Base-by-base conservation (phyloP, 2,888 invertebrate genomes). In the Caenorhabditis plicata region DNA sequence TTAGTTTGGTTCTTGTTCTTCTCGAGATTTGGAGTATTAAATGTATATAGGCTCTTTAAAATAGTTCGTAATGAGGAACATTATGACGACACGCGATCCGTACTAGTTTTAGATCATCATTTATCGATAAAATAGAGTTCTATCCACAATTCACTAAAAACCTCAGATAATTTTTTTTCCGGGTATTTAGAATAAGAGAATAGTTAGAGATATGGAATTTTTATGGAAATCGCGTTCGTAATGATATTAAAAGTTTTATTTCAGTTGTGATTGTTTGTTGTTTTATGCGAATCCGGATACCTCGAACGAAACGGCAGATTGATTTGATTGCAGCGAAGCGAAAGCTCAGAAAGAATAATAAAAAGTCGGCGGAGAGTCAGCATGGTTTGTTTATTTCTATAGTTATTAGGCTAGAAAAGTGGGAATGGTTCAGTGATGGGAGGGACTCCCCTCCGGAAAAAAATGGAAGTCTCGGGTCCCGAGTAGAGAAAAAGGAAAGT, bases 241-340 rank as follows among this genome's bases (percentile, higher is more conserved):
- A 33, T 25, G n/a, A 19, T 19, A 4, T 22, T 22, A 17, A 17
- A 23, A 15, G 25, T 13, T 44, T 2, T 45, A 40, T 62, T 66
- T 36, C 57, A 74, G 74, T 77, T 36, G 76, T 78, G 3, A 71
- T 79, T 40, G 79, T 79, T 2, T 79, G 79, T 54, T 79, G 79
- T 41, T 77, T 79, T 49, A 74, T 78, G 74, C 62, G 74, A 9
- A 75, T 79, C 38, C 66, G 78, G 43, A 78, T 78, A 31, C 77
- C 78, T n/a, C 55, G 77, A 22, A 77, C 77, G n/a, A 77, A 77
- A 41, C 64, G 78, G 20, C 77, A 78, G 47, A 78, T 78, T 47
- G 78, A 78, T 48, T 45, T 78, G 57, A 73, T 74, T 35, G 74
- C 74, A 17, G 72, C 73, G 38, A 74, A 71, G 41, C 38, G 73